These are phyloP conservation scores for Cryptotermes secundus DNA, from an alignment of 1,140 invertebrate genomes.

Conservation along the genomic window DNA sequence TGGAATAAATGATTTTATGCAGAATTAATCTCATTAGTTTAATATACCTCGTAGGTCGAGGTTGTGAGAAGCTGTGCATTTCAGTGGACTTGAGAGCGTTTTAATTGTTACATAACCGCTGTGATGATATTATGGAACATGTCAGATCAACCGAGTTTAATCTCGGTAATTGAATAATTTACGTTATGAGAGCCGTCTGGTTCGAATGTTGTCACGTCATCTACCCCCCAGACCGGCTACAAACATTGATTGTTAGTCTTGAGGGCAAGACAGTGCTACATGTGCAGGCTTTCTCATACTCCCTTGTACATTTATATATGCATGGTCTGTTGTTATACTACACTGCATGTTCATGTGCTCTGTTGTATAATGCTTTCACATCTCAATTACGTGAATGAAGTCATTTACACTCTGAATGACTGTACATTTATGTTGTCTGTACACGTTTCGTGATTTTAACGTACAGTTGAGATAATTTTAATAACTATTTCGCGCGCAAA, in stretches of 20 bases:
- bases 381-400: neutral
- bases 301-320: neutral
- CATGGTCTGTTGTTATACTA: neutral
- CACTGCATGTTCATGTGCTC: neutral
- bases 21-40: no score
- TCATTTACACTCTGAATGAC: neutral
- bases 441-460: neutral
- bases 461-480: neutral
- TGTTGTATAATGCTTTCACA: neutral
- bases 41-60: neutral
- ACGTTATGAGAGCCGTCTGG: neutral
- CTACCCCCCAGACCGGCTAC: neutral
- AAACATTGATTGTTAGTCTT: neutral
- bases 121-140: neutral
- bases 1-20: no score
- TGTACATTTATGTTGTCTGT: neutral
- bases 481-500: neutral
- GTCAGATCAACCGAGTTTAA: neutral
- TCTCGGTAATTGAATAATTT: slow-evolving; percentile 8
- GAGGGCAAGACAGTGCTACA: neutral
- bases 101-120: neutral
- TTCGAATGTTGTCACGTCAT: neutral
- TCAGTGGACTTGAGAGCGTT: neutral
- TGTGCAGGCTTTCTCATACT: neutral
- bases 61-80: neutral